Base-by-base conservation (phyloP, 2,113 vertebrate genomes). In the Cheirogaleus medius region DNA sequence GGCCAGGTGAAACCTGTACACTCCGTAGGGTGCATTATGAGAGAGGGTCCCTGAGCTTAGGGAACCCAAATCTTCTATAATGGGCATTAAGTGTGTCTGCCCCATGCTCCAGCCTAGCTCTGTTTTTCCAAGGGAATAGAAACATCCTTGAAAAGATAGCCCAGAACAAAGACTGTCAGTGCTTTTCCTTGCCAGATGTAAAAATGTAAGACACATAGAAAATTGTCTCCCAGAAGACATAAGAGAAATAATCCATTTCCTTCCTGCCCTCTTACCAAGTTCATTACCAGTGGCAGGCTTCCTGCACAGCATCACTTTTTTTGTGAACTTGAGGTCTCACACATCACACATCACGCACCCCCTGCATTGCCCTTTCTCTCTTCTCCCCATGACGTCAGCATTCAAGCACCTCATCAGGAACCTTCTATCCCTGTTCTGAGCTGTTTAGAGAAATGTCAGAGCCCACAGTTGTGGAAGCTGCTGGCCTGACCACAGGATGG, bases 171-270 rank as follows among this genome's bases (percentile, higher is more conserved):
- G 93, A 52, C 64, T 73, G 11, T 21, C 47, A 58, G 32, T 23
- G 27, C 78, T 90, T 54, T 63, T 69, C 29, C 58, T 88, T 58
- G 32, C 68, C 37, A 91, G 88, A 60, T 8, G 0, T 69, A 58
- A 71, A 94, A 82, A 52, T 73, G 32, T 83, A 54, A 93, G 73
- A 58, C 63, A 64, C 85, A 39, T 64, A 78, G 78, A 91, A 93
- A 89, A 49, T 9, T 37, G 25, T 64, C 3, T 77, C 68, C 64
- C 66, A 52, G 76, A 83, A 95, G 42, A 21, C 29, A n/a, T 29
- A 86, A 58, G 42, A 84, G 90, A 84, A 90, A 89, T 56, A 47
- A 34, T 44, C 47, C 15, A 37, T 52, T 95, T 92, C 58, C 44
- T 90, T 39, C 21, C 78, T 23, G 17, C 71, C 20, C 14, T 69